Percentiles rank a stretch among this genome's conserved stretches.
These are phyloP conservation scores for Drosophila nigromelanica DNA, from an alignment of 1,140 invertebrate species.

Conservation along the genomic window DNA sequence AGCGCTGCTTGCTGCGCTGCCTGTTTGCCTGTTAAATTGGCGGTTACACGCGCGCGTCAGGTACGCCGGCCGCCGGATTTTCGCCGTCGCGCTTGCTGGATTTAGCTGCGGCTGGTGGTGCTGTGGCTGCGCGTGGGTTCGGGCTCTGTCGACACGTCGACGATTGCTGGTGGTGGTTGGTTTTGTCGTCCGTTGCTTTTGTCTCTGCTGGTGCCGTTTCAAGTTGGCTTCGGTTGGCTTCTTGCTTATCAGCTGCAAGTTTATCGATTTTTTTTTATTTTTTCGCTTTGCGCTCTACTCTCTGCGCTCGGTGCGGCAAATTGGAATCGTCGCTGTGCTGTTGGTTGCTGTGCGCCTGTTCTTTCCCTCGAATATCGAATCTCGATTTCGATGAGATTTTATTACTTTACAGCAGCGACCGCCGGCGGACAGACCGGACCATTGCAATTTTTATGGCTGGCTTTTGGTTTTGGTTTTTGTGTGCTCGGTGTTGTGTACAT, in stretches of 20 bases:
- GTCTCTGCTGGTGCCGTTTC: slow-evolving; percentile 16
- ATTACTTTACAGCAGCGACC: slow-evolving; percentile 46
- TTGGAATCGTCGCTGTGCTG: slow-evolving; percentile 37
- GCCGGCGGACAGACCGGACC: slow-evolving; percentile 18
- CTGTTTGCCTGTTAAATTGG: slow-evolving; percentile 83
- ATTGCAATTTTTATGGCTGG: slow-evolving; percentile 31
- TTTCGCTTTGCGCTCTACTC: slow-evolving; percentile 3
- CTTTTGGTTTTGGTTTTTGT: slow-evolving; percentile 17
- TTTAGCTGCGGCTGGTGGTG: slow-evolving; percentile 43
- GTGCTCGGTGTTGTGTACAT: slow-evolving; percentile 37
- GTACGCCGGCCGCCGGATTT: slow-evolving; percentile 48
- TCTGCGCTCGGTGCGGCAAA: background rate
- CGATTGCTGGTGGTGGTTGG: slow-evolving; percentile 13
- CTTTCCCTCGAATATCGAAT: slow-evolving; percentile 84
- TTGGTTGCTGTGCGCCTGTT: slow-evolving; percentile 79
- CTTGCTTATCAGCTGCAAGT: slow-evolving; percentile 47
- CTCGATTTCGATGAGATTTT: slow-evolving; percentile 84
- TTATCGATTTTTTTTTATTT: slow-evolving; percentile 64
- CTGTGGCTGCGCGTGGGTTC: slow-evolving; percentile 21
- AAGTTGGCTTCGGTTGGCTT: slow-evolving; percentile 8
- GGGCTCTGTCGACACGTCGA: slow-evolving; percentile 22
- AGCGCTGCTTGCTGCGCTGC: slow-evolving; percentile 54
- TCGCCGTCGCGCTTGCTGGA: slow-evolving; percentile 21
- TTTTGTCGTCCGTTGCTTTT: slow-evolving; percentile 6
- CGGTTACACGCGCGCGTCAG: slow-evolving; percentile 83